Evolutionary conservation across 2,113 vertebrate genomes (phyloP).

Genomic region (Chaetodon trifascialis): DNA sequence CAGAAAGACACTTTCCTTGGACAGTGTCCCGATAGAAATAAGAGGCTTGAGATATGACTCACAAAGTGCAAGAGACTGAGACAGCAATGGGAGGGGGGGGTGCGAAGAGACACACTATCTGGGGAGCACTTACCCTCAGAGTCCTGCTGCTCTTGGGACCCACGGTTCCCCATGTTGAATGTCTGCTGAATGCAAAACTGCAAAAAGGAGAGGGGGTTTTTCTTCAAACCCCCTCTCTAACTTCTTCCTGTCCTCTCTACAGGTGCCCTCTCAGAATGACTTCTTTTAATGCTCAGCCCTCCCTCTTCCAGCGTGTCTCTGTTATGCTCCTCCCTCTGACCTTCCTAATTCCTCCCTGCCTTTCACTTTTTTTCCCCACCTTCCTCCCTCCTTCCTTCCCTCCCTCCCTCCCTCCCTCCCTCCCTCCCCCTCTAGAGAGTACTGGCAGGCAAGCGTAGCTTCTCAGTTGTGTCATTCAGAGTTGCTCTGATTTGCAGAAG

Average conservation of each 20-base stretch:
- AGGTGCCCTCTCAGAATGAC: conserved; percentile 72
- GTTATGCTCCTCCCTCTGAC: conserved; percentile 69
- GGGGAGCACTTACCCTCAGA: conserved; percentile 78
- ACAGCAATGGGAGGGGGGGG: not conserved
- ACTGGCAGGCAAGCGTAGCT: conserved; percentile 11
- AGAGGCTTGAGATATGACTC: conserved; percentile 51
- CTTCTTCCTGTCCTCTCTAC: conserved; percentile 69
- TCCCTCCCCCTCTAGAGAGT: not conserved
- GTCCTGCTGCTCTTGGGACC: conserved; percentile 74
- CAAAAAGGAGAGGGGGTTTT: conserved; percentile 45
- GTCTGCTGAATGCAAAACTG: conserved; percentile 28
- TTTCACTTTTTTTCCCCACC: conserved; percentile 49
- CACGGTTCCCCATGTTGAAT: conserved; percentile 82
- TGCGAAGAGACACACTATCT: conserved; percentile 28
- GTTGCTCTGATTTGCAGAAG: conserved; percentile 12
- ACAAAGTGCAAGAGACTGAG: conserved; percentile 7
- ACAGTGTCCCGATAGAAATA: conserved; percentile 49
- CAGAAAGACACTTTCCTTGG: conserved; percentile 57
- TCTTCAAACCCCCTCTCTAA: conserved; percentile 63
- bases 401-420: not conserved
- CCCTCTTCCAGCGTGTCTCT: conserved; percentile 61
- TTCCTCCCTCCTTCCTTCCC: not conserved
- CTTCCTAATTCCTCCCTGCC: conserved; percentile 65
- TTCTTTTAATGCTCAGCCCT: conserved; percentile 59
- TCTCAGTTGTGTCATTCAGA: conserved; percentile 14